Percentiles rank a stretch among this genome's conserved stretches.
These are phyloP conservation scores for Chaetodon trifasciatus DNA, from an alignment of 2,797 vertebrate species.

Conservation along the genomic window DNA sequence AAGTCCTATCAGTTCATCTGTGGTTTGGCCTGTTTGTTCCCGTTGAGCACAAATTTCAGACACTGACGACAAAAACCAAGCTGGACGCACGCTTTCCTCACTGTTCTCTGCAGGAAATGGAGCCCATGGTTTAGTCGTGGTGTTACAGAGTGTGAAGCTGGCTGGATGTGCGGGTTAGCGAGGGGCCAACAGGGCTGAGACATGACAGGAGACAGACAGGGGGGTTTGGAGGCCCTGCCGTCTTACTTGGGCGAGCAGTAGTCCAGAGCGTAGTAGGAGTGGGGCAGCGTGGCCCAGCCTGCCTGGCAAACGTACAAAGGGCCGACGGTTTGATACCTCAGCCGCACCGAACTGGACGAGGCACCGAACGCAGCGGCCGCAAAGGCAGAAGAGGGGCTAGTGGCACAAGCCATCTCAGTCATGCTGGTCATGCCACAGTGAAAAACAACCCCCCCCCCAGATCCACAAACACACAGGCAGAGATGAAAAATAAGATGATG, in stretches of 20 bases:
- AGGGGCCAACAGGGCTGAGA: slow-evolving; percentile 63
- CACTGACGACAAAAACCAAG: slow-evolving; percentile 27
- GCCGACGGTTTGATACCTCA: slow-evolving; percentile 91
- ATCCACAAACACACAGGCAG: slow-evolving; percentile 87
- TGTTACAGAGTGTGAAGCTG: slow-evolving; percentile 68
- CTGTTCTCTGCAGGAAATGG: slow-evolving; percentile 40
- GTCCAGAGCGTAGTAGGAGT: slow-evolving; percentile 92
- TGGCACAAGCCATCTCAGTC: slow-evolving; percentile 90
- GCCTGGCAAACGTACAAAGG: slow-evolving; percentile 91
- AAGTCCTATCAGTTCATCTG: not conserved
- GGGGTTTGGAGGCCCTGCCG: slow-evolving; percentile 66
- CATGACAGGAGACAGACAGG: slow-evolving; percentile 67
- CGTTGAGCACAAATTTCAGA: slow-evolving; percentile 53
- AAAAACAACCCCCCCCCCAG: slow-evolving; percentile 33
- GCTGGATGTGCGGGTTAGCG: slow-evolving; percentile 73
- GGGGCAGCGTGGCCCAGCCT: slow-evolving; percentile 89
- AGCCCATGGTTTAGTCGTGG: slow-evolving; percentile 62
- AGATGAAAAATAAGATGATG: slow-evolving; percentile 73
- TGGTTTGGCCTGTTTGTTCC: not conserved
- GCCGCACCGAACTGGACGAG: slow-evolving; percentile 89
- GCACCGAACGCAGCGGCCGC: slow-evolving; percentile 83
- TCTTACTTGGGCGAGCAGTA: slow-evolving; percentile 92
- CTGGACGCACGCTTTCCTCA: slow-evolving; percentile 9
- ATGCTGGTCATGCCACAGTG: slow-evolving; percentile 86
- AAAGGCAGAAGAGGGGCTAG: slow-evolving; percentile 86